These are phyloP conservation scores for Holacanthella duospinosa DNA, from an alignment of 2,888 invertebrate species.

Conservation along the genomic window DNA sequence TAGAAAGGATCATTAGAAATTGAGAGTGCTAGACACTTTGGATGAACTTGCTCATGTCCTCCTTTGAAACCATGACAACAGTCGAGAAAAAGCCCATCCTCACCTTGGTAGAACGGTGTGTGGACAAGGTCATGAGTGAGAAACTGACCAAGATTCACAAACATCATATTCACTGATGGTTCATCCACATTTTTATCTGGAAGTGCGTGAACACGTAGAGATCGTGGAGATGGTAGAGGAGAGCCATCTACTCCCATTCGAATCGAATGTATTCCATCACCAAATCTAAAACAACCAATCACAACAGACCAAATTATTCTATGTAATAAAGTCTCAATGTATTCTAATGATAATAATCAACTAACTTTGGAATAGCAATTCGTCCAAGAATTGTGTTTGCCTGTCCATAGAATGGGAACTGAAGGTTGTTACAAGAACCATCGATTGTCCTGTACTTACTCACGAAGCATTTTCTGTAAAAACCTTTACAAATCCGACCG, in stretches of 20 bases:
- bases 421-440: slow-evolving; percentile 35
- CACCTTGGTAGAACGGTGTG: slow-evolving; percentile 31
- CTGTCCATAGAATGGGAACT: slow-evolving; percentile 27
- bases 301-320: background rate
- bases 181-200: slow-evolving; percentile 33
- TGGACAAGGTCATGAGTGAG: slow-evolving; percentile 29
- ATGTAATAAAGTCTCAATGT: background rate
- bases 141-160: slow-evolving; percentile 27
- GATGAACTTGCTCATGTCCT: slow-evolving; percentile 29
- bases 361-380: slow-evolving; percentile 29
- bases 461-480: slow-evolving; percentile 27
- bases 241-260: slow-evolving; percentile 17
- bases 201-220: slow-evolving; percentile 22
- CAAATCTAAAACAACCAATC: slow-evolving; percentile 17
- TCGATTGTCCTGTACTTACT: slow-evolving; percentile 32
- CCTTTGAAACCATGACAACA: slow-evolving; percentile 33
- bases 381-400: slow-evolving; percentile 22
- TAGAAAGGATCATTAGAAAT: slow-evolving; percentile 30
- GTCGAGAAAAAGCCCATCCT: slow-evolving; percentile 33
- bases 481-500: slow-evolving; percentile 21
- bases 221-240: slow-evolving; percentile 23
- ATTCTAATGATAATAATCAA: background rate
- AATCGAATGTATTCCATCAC: slow-evolving; percentile 20
- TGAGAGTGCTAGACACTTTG: slow-evolving; percentile 31
- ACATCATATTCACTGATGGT: slow-evolving; percentile 24